A percentile compares a stretch with the other conserved stretches of the same genome.
These are phyloP conservation scores for Sycobia sp. DNA, from an alignment of 1,140 invertebrate species.

Conservation along the genomic window DNA sequence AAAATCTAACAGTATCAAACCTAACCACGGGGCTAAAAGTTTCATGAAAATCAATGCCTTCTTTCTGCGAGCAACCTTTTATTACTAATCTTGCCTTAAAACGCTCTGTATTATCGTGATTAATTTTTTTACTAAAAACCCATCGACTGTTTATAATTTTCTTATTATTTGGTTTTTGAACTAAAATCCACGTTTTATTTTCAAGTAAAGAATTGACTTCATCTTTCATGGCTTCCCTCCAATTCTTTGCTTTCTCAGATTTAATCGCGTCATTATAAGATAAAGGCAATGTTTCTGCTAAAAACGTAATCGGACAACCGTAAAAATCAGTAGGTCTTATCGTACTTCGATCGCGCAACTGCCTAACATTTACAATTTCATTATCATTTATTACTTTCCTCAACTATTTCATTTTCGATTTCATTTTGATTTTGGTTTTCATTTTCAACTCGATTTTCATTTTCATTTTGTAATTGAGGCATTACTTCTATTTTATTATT, in stretches of 20 bases:
- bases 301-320: no score
- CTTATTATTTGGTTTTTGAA: constrained; percentile 20
- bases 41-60: no score
- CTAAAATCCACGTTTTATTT: no score
- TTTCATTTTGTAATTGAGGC: neutral
- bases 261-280: constrained; percentile 19
- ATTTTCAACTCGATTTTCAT: no score
- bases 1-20: no score
- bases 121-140: constrained; percentile 32
- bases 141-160: no score
- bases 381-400: no score
- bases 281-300: constrained; percentile 2
- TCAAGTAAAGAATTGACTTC: constrained; percentile 5
- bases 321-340: constrained; percentile 8
- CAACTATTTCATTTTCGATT: no score
- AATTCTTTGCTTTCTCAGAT: no score
- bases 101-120: constrained; percentile 17
- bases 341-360: constrained; percentile 12
- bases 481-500: neutral
- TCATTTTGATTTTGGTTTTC: no score
- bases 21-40: no score
- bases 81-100: constrained; percentile 27
- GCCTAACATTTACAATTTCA: no score
- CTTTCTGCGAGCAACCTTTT: constrained; percentile 22
- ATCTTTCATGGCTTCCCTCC: constrained; percentile 6